Conservation (phyloP, 2,888 invertebrate genomes). For the Mythimna loreyi region DNA sequence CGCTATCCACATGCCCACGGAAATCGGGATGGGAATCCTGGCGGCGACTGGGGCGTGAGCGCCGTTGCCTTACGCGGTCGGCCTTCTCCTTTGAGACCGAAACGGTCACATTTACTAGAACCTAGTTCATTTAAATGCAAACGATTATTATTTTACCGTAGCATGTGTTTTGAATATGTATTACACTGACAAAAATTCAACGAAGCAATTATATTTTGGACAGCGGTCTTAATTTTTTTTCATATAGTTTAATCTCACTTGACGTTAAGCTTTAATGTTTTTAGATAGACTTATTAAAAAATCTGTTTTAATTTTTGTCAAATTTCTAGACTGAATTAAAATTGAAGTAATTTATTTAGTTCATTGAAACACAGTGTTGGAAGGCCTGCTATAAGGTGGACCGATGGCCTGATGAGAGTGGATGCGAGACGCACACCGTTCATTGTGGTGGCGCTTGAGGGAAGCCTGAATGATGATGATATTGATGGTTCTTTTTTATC, state of each 20-base stretch:
- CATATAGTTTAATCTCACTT: slow-evolving; percentile 7
- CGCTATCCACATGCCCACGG: too few species aligned
- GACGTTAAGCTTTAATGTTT: neutral
- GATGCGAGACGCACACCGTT: too few species aligned
- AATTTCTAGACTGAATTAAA: slow-evolving; percentile 4
- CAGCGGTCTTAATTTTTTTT: slow-evolving; percentile 34
- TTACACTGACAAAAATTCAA: slow-evolving; percentile 44
- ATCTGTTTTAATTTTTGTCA: neutral
- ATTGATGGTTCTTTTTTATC: too few species aligned
- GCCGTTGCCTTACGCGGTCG: too few species aligned
- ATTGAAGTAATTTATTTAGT: neutral
- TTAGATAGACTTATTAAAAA: neutral
- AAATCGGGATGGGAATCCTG: too few species aligned
- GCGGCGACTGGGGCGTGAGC: too few species aligned
- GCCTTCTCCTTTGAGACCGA: too few species aligned
- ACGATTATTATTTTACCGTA: slow-evolving; percentile 53
- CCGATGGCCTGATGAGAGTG: too few species aligned
- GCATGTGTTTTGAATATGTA: slow-evolving; percentile 52
- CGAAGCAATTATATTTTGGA: slow-evolving; percentile 39
- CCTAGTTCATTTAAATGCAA: slow-evolving; percentile 58
- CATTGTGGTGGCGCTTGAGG: too few species aligned
- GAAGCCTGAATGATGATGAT: too few species aligned
- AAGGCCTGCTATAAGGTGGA: too few species aligned
- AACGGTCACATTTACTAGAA: slow-evolving; percentile 46
- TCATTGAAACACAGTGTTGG: too few species aligned